Percentiles rank a stretch among this genome's conserved stretches.
These are phyloP conservation scores for Mactromeris polynyma DNA, from an alignment of 2,888 invertebrate genomes.

Conservation along the genomic window DNA sequence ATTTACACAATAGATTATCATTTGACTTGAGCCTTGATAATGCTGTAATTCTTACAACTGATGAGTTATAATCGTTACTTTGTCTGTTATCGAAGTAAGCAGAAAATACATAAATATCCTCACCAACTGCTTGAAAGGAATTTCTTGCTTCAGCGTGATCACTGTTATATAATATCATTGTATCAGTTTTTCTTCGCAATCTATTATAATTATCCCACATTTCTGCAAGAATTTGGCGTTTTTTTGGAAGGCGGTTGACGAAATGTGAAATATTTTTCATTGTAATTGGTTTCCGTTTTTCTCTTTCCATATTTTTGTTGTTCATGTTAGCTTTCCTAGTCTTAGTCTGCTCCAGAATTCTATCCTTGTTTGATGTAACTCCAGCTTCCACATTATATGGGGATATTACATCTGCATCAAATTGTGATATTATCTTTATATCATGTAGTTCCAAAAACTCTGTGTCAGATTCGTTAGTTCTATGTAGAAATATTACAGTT, in stretches of 20 bases:
- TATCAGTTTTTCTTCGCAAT: neutral
- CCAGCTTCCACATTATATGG: neutral
- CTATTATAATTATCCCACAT: slow-evolving; percentile 44
- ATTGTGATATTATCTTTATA: neutral
- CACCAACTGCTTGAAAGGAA: slow-evolving; percentile 28
- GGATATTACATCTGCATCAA: neutral
- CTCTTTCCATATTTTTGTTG: neutral
- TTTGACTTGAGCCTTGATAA: slow-evolving; percentile 67
- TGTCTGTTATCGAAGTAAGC: slow-evolving; percentile 78
- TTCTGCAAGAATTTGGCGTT: slow-evolving; percentile 54
- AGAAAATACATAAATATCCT: slow-evolving; percentile 77
- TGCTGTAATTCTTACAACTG: slow-evolving; percentile 71
- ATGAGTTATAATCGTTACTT: slow-evolving; percentile 38
- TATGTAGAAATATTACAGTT: slow-evolving; percentile 2
- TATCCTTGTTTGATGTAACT: neutral
- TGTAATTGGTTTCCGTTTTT: neutral
- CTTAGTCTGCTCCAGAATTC: neutral
- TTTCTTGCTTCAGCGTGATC: neutral
- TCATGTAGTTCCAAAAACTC: neutral
- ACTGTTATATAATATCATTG: neutral
- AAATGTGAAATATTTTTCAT: neutral
- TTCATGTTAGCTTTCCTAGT: neutral
- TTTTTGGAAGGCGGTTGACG: slow-evolving; percentile 25
- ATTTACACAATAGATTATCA: slow-evolving; percentile 72
- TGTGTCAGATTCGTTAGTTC: neutral